A percentile compares a stretch with the other conserved stretches of the same genome.
These are phyloP conservation scores for Cyanocitta stelleri DNA, from an alignment of 2,113 vertebrate genomes.

Conservation along the genomic window DNA sequence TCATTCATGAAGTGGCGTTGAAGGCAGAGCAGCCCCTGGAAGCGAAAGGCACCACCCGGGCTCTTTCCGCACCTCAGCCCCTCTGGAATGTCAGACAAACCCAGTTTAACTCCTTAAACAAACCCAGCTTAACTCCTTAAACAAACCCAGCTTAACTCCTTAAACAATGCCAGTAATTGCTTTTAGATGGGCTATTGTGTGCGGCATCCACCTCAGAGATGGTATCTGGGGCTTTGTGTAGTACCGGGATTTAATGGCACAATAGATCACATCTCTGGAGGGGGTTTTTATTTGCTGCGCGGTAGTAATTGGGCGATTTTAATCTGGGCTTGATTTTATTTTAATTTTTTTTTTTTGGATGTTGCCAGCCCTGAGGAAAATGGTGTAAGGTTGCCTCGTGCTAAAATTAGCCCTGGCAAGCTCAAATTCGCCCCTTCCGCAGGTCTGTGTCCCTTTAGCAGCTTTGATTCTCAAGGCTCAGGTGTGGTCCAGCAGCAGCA, in stretches of 20 bases:
- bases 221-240: slow-evolving; percentile 12
- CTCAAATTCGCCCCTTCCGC: background rate
- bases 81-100: background rate
- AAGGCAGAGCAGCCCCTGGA: background rate
- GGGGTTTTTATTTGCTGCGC: slow-evolving; percentile 19
- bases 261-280: slow-evolving; percentile 21
- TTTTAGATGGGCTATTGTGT: slow-evolving; percentile 28
- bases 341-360: background rate
- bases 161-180: background rate
- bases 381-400: background rate
- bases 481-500: background rate
- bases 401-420: slow-evolving; percentile 32
- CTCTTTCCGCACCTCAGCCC: background rate
- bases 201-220: slow-evolving; percentile 18
- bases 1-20: background rate
- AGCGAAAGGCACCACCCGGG: background rate
- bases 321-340: background rate
- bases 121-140: background rate
- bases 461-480: background rate
- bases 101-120: background rate
- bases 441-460: background rate
- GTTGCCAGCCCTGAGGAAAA: background rate
- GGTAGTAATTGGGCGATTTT: slow-evolving; percentile 1
- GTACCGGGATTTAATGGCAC: background rate
- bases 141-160: background rate